Evolutionary conservation across 2,888 invertebrate genomes (phyloP).

Genomic region (Hedychridium roseum): DNA sequence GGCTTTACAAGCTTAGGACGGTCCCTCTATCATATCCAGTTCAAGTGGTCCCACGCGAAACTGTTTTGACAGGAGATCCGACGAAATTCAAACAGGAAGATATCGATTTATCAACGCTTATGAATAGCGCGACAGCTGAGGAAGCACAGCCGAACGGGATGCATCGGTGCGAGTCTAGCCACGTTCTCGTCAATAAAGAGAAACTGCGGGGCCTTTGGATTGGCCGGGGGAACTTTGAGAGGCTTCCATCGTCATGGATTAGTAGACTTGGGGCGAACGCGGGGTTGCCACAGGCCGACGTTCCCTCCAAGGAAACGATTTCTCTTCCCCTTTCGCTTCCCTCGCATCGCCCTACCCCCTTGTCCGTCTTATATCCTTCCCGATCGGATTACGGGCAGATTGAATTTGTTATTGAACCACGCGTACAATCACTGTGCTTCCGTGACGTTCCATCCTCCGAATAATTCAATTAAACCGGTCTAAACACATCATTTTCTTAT

Average conservation of each 20-base stretch:
- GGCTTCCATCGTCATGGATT: constrained; percentile 55
- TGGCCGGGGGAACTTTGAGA: constrained; percentile 41
- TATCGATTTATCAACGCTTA: constrained; percentile 40
- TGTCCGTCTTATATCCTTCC: no score
- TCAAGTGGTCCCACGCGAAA: no score
- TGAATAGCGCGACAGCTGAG: constrained; percentile 21
- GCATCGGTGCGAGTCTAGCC: not conserved
- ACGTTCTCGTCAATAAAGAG: no score
- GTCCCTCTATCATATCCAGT: no score
- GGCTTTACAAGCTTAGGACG: no score
- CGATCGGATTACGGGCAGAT: not conserved
- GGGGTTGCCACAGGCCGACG: constrained; percentile 26
- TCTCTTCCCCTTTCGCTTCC: not conserved
- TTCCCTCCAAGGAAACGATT: constrained; percentile 9
- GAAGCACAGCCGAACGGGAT: not conserved
- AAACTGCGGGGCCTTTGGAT: constrained; percentile 25
- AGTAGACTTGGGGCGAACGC: constrained; percentile 45
- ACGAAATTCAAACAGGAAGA: constrained; percentile 10
- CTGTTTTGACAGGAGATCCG: constrained; percentile 6
- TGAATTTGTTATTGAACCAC: no score
- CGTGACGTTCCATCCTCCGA: no score
- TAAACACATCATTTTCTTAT: no score
- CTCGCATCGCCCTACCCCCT: not conserved
- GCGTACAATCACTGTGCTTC: no score
- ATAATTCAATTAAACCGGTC: no score